Base-by-base conservation (phyloP, 2,797 vertebrate genomes). In the Ibycter americanus region DNA sequence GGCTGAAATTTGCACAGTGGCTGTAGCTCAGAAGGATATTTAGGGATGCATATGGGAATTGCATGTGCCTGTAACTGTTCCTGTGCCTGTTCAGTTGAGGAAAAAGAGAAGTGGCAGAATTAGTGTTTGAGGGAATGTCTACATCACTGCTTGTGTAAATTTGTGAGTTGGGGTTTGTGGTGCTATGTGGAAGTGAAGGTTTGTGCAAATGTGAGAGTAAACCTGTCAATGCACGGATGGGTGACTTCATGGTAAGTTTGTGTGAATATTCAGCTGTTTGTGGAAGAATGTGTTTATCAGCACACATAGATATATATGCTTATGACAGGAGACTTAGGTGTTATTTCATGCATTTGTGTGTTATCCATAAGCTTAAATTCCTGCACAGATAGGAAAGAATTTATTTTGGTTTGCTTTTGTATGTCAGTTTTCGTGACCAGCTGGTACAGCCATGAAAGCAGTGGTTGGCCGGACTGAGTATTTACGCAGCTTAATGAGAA, bases 401-500 rank as follows among this genome's bases (percentile, higher is more conserved):
- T 89, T 72, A 0, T 25, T 84, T 66, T 62, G 15, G 15, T 72
- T 88, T 84, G 38, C 29, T 62, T 95, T 77, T 70, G 12, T 67
- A 29, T 40, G 22, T 59, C 22, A 29, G 20, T 61, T 73, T 89
- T 71, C 59, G 49, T 92, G 59, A 82, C 46, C 71, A 87, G 31
- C 66, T 95, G 87, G 58, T 91, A 34, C 54, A 90, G 52, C 78
- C 47, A 8, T 44, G 87, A 87, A 81, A 89, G 49, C 87, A 92
- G 86, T 55, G 44, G 70, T 91, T 91, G 90, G 47, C 49, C 25
- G 23, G 58, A 14, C 62, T 77, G 40, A 58, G 26, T 89, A 55
- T 96, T 96, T 90, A 47, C 23, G 59, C 18, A 93, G 83, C 42
- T 91, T 80, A 86, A 77, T 68, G 61, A 89, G 47, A 94, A 90